Evolutionary conservation across 2,888 invertebrate species (phyloP), one percentile per base, ranked within the genome.

Genomic region (Limnephilus marmoratus): DNA sequence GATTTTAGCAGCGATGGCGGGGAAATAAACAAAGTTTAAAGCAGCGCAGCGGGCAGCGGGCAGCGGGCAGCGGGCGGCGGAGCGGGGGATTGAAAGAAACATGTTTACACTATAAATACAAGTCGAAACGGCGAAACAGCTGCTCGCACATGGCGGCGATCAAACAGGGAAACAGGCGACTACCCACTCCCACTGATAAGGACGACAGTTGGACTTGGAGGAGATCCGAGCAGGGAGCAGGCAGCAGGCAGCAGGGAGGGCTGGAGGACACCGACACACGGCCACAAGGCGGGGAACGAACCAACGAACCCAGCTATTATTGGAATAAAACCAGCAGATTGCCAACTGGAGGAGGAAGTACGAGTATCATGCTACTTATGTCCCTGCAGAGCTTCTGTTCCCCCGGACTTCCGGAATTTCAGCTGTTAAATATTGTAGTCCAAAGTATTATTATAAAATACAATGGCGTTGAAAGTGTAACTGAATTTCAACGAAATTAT

Each of bases 21-120:
- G 45, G 37, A 90, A 90, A 90, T 41, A 90, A 81, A 90, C 90
- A n/a, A 34, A 41, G 12, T 12, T 53, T 41, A 34, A 53, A 91
- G 81, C 81, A 86, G 87, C n/a, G 87, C 91, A 87, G 86, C 49
- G 83, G 85, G 90, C n/a, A n/a, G n/a, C n/a, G n/a, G n/a, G 81
- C 81, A 86, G 87, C n/a, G 87, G n/a, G n/a, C 91, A 87, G 86
- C 49, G 83, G 85, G 90, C n/a, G n/a, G n/a, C n/a, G n/a, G n/a
- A n/a, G n/a, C 41, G 80, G 81, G 82, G 15, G 87, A 81, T 53
- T 13, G 85, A 49, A 88, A 87, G 90, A 12, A 83, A 87, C 88
- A 53, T 91, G 91, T 90, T 91, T 85, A 89, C 89, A 91, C 89
- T 92, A 89, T 87, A 91, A 91, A 91, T 91, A 91, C 91, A 88